Base-by-base conservation (phyloP, 2,888 invertebrate genomes). In the Drosophila suboccidentalis region DNA sequence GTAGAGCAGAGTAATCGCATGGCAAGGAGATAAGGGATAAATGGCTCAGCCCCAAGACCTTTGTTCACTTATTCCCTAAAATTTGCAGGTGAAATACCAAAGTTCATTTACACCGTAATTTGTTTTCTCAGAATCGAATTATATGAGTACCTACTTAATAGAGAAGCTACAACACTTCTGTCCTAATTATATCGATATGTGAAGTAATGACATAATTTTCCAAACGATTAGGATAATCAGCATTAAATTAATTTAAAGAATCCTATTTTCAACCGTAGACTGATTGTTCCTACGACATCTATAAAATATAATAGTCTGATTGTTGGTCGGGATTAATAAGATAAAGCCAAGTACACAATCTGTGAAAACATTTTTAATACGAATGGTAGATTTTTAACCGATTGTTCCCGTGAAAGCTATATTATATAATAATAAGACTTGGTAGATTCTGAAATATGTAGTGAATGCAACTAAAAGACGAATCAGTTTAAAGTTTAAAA, bases 31-130 rank as follows among this genome's bases (percentile, higher is more conserved):
- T 57, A 36, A 17, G 55, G 22, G 10, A 57, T 44, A 55, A 10
- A 55, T 15, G 15, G 22, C 36, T 55, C 34, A 44, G 44, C 55
- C 55, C 22, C 44, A 44, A 44, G n/a, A 34, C 55, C 34, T 26
- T 34, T 34, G 55, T 44, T 22, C 11, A 44, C 15, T 26, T 44
- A 34, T n/a, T 57, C 11, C 15, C 4, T 4, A 26, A 15, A 22
- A 44, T 26, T 44, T 44, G 19, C 22, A 22, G 50, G 19, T 36
- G 34, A 50, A 50, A 4, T 36, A 19, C 36, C 19, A 50, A 50
- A 49, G 49, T 32, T 34, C 9, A 13, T 49, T 49, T 34, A 17
- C 11, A 17, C 6, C 11, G 11, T 5, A 34, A 34, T 19, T 11
- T 34, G 17, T 32, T 49, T 34, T 34, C 32, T 34, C 17, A 32